phyloP scores from a whole-genome alignment of 2,797 vertebrate species.

The Dallia pectoralis region DNA sequence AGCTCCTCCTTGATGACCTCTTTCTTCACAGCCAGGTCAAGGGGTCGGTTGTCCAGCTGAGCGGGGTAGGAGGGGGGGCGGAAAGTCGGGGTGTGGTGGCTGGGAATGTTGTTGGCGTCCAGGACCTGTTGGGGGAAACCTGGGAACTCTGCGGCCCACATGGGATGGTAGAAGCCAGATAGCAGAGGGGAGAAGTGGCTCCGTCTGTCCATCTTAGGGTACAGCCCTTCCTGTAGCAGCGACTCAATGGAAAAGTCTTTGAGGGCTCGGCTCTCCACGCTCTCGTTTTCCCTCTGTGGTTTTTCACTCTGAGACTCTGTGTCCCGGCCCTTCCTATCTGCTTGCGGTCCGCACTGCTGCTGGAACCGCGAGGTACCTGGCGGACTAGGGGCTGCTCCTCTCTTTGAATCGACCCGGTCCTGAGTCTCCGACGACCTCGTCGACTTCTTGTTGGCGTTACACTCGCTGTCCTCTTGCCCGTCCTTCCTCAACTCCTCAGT shows the following conservation, averaged over 20 bases:
- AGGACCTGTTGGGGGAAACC: constrained; percentile 84
- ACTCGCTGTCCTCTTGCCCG: constrained; percentile 80
- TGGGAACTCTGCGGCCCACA: constrained; percentile 88
- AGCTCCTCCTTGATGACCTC: constrained; percentile 94
- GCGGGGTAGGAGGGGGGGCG: constrained; percentile 51
- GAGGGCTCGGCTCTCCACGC: constrained; percentile 77
- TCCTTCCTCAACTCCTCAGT: constrained; percentile 76
- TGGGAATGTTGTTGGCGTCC: constrained; percentile 57
- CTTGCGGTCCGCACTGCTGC: constrained; percentile 47
- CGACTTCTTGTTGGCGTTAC: constrained; percentile 82
- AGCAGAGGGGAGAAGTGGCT: constrained; percentile 84
- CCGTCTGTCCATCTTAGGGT: constrained; percentile 87
- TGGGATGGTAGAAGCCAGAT: constrained; percentile 89
- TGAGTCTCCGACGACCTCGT: constrained; percentile 75
- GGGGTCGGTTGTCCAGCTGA: constrained; percentile 78
- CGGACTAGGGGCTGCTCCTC: constrained; percentile 50
- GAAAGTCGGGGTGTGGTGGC: constrained; percentile 61
- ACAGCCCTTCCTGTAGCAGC: constrained; percentile 90
- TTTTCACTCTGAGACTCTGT: constrained; percentile 63
- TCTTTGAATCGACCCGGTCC: constrained; percentile 60
- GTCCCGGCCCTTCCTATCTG: constrained; percentile 68
- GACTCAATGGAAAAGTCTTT: constrained; percentile 97
- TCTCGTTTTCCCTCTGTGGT: constrained; percentile 62
- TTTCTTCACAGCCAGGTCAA: constrained; percentile 91
- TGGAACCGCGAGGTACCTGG: constrained; percentile 81